Base-by-base conservation (phyloP, 1,140 invertebrate genomes). In the Trachelipus rathkii region DNA sequence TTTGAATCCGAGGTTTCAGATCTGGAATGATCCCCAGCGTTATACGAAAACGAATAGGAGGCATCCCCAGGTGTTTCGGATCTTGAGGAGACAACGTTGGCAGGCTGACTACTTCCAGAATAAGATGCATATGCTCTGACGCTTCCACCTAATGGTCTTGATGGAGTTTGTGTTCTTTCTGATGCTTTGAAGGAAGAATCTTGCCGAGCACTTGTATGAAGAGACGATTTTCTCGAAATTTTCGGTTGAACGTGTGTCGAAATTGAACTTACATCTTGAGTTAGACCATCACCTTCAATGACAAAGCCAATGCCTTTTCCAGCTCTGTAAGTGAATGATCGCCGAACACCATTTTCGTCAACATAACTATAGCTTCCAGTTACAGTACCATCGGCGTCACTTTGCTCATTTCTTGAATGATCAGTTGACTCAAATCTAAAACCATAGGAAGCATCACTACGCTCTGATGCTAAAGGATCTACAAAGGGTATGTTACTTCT, bases 281-380 rank as follows among this genome's bases (percentile, higher is more conserved):
- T 77, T 45, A 78, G 53, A 75, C 78, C 77, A 50, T 77, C 75
- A 5, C 77, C 79, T 69, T 81, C 77, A 46, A 79, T 66, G 13
- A 78, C 79, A 67, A 81, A 81, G 44, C 79, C 79, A 44, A 76
- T 78, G 11, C 77, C 77, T 45, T 73, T 69, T 19, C 79, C 79
- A 50, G 79, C 79, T 23, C 73, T 77, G 76, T 81, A 81, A 15
- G 19, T 74, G 68, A 77, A 79, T 44, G 78, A 50, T 67, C 78
- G 73, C 33, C 75, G 76, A 71, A 79, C 77, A 60, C 78, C 75
- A 60, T 75, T 24, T 10, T 79, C 78, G 71, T 84, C 84, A 21
- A 82, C 82, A 79, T 85, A 85, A 70, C 82, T 82, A 79, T 85
- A 85, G 33, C 82, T 80, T 19, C 84, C 84, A 15, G 81, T 76